Percentiles rank a stretch among this genome's conserved stretches.
These are phyloP conservation scores for Ptilonorhynchus violaceus DNA, from an alignment of 2,113 vertebrate genomes.

Conservation along the genomic window DNA sequence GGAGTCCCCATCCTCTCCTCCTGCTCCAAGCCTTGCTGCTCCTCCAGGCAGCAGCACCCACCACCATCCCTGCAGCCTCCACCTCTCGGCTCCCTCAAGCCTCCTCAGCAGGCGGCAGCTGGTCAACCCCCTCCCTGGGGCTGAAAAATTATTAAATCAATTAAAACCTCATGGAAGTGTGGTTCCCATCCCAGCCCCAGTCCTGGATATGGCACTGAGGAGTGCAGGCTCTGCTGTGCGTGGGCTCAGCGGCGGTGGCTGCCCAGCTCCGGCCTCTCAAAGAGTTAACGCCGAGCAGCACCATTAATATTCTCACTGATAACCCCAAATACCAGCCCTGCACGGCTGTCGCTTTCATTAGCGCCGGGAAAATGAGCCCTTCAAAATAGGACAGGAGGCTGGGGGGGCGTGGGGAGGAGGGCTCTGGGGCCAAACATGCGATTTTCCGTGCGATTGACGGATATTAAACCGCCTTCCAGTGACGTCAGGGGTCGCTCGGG, in stretches of 20 bases:
- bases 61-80: neutral
- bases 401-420: neutral
- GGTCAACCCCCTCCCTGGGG: fast-evolving
- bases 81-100: neutral
- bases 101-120: neutral
- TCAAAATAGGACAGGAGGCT: slow-evolving; percentile 43
- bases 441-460: neutral
- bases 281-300: neutral
- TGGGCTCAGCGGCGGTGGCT: fast-evolving
- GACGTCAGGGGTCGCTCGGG: neutral
- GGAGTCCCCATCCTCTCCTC: neutral
- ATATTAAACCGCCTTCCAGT: neutral
- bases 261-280: neutral
- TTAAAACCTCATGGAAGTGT: fast-evolving
- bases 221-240: fast-evolving
- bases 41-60: neutral
- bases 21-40: neutral
- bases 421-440: neutral
- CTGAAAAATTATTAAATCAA: fast-evolving
- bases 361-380: slow-evolving; percentile 42
- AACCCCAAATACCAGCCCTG: slow-evolving; percentile 39
- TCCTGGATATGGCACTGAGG: fast-evolving
- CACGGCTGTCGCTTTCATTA: slow-evolving; percentile 66
- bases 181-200: neutral
- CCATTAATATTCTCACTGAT: slow-evolving; percentile 45